A percentile compares a stretch with the other conserved stretches of the same genome.
These are phyloP conservation scores for Scaptomyza polygonia DNA, from an alignment of 2,888 invertebrate genomes.

Conservation along the genomic window DNA sequence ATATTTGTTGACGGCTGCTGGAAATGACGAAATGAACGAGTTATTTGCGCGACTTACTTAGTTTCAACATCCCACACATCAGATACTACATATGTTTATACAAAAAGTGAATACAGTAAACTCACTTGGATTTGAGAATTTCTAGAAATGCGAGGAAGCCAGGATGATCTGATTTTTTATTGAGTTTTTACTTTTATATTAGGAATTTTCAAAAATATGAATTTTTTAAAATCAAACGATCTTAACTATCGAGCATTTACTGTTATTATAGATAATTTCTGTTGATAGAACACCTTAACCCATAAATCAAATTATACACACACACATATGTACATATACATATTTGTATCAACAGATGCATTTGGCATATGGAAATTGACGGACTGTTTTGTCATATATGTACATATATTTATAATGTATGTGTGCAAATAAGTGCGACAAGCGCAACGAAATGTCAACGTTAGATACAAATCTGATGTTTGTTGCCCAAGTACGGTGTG, in stretches of 20 bases:
- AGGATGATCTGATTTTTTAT: too few relatives aligned
- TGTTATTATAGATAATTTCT: conserved; percentile 14
- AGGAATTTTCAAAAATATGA: not conserved
- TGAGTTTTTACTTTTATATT: too few relatives aligned
- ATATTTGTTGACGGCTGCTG: conserved; percentile 66
- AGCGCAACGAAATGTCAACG: conserved; percentile 20
- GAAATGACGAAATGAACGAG: conserved; percentile 73
- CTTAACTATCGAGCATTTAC: not conserved
- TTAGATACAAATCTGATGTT: conserved; percentile 3
- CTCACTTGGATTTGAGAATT: not conserved
- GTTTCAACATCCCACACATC: conserved; percentile 51
- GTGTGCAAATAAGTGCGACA: conserved; percentile 19
- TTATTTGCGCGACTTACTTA: conserved; percentile 72
- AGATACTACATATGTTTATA: conserved; percentile 5
- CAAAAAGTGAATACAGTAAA: conserved; percentile 14
- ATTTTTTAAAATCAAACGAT: not conserved
- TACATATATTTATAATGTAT: too few relatives aligned
- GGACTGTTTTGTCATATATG: conserved; percentile 17
- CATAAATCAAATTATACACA: conserved; percentile 12
- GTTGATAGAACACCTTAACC: conserved; percentile 15
- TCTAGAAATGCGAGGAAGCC: not conserved
- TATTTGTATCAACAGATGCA: conserved; percentile 25
- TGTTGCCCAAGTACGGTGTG: not conserved
- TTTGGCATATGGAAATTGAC: conserved; percentile 26
- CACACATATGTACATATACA: not conserved